A percentile compares a stretch with the other conserved stretches of the same genome.
phyloP scores from a whole-genome alignment of 2,888 invertebrate genomes.

The Crepidodera aurea region DNA sequence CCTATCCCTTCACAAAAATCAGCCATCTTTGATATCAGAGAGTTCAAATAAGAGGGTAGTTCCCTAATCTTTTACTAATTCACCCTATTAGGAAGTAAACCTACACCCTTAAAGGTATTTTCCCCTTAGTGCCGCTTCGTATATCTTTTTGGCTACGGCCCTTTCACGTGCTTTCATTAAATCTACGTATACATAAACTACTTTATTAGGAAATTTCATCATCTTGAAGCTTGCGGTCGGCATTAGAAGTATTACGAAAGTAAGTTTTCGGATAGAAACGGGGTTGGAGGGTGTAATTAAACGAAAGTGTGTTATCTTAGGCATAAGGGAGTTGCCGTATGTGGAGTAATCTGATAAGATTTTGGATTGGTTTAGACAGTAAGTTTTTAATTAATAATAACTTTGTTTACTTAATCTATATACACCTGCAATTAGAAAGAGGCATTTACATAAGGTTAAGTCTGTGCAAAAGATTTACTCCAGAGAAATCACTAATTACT shows the following conservation, averaged over 20 bases:
- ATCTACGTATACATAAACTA: conserved; percentile 37
- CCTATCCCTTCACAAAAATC: conserved; percentile 47
- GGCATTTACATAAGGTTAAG: too few relatives aligned
- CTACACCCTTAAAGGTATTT: conserved; percentile 51
- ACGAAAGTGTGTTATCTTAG: conserved; percentile 13
- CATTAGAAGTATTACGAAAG: conserved; percentile 18
- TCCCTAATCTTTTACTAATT: conserved; percentile 55
- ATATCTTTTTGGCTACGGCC: conserved; percentile 24
- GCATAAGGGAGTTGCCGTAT: background rate
- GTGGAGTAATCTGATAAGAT: background rate
- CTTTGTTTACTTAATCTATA: too few relatives aligned
- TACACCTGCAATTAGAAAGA: too few relatives aligned
- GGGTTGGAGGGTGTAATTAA: conserved; percentile 7
- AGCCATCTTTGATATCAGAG: conserved; percentile 55
- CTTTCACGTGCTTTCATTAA: conserved; percentile 39
- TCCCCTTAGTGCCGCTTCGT: conserved; percentile 24
- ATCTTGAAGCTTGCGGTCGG: conserved; percentile 25
- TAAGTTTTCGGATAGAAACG: conserved; percentile 19
- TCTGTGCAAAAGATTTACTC: too few relatives aligned
- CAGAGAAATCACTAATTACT: too few relatives aligned
- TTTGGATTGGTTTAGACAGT: background rate
- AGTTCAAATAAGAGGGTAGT: conserved; percentile 51
- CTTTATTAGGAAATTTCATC: conserved; percentile 42
- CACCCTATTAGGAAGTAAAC: conserved; percentile 55
- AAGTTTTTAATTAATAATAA: background rate